A percentile compares a stretch with the other conserved stretches of the same genome.
Conservation (phyloP, 1,140 invertebrate genomes). For the Tetraneura akinire region DNA sequence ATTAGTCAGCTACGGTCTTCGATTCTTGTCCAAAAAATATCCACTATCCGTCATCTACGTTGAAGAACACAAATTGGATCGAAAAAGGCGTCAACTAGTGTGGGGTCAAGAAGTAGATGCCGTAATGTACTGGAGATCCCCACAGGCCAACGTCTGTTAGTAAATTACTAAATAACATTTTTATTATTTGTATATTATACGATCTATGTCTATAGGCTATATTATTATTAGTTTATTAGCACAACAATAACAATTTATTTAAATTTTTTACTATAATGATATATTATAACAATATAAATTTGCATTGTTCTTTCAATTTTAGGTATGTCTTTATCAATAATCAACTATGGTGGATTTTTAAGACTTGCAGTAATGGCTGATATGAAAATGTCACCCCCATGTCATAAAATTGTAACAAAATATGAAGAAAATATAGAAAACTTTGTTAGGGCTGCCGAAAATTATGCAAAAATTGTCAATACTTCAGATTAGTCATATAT, state of each 20-base stretch:
- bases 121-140: constrained; percentile 75
- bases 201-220: too few relatives aligned
- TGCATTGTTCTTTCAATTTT: constrained; percentile 21
- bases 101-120: constrained; percentile 71
- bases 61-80: constrained; percentile 58
- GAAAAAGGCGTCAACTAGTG: constrained; percentile 56
- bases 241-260: too few relatives aligned
- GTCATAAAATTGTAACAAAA: constrained; percentile 61
- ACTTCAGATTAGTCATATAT: constrained; percentile 38
- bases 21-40: constrained; percentile 72
- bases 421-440: constrained; percentile 62
- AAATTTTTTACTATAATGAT: too few relatives aligned
- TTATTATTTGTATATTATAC: too few relatives aligned
- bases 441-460: constrained; percentile 60
- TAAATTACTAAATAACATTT: constrained; percentile 43
- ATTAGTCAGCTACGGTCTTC: constrained; percentile 68
- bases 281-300: too few relatives aligned
- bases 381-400: constrained; percentile 68
- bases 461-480: constrained; percentile 55
- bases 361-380: constrained; percentile 76
- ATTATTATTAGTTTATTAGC: too few relatives aligned
- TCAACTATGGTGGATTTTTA: constrained; percentile 70
- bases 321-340: constrained; percentile 76
- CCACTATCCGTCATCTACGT: constrained; percentile 73
- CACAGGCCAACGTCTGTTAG: constrained; percentile 79